Base-by-base conservation (phyloP, 2,113 vertebrate genomes). In the Corapipo altera region DNA sequence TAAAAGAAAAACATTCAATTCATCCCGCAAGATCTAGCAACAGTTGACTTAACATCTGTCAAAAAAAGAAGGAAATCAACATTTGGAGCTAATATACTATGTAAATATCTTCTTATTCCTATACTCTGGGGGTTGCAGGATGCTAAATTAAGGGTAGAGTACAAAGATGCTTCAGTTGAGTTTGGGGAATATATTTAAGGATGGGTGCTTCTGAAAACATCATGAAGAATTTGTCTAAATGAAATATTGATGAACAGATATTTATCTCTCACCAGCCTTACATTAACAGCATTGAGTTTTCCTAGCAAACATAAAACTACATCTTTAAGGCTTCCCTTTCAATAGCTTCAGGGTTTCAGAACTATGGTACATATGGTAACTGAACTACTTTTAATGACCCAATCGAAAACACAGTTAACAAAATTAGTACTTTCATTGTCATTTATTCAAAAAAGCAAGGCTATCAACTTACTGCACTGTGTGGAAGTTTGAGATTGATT, bases 241-340 rank as follows among this genome's bases (percentile, higher is more conserved):
- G 28, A 96, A 96, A 95, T 86, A 86, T 44, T 94, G 94, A 89
- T 94, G 55, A 66, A 71, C 66, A 69, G 66, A 75, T 59, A 92
- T 79, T 58, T 76, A 81, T 81, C 76, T 74, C 70, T 79, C 4
- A 1, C 61, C 44, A 91, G n/a, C 12, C 64, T 91, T 89, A 87
- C 6, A 57, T 43, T 79, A 75, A 78, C 17, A 73, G 32, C 44
- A 80, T 19, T 57, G 33, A 72, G 33, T 46, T 93, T 93, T 96
- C 27, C 43, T 66, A 89, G 62, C 41, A 90, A 85, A 77, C 35
- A 91, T 49, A 83, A 78, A 85, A 43, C 32, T 49, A 64, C 48
- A 61, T 78, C 19, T 80, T 95, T 67, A 89, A 88, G 82, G 28
- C 54, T 94, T 87, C 78, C 33, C 11, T 52, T 85, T 74, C 62